Conservation (phyloP, 2,797 vertebrate species). For the Amphiprion clarkii region DNA sequence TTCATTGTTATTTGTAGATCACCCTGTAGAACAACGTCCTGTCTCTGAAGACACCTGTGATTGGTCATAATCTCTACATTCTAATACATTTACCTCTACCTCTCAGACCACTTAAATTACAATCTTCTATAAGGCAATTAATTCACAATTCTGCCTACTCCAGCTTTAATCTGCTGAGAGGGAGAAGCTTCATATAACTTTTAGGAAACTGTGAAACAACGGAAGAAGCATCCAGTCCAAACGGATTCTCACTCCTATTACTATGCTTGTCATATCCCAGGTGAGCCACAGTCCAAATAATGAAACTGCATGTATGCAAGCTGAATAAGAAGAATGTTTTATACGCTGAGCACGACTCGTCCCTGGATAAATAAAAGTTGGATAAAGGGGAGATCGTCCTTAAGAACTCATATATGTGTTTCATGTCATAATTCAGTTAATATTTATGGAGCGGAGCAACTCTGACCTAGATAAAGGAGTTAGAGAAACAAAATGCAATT, state of each 20-base stretch:
- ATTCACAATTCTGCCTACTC: too few relatives aligned
- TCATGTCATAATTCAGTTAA: constrained; percentile 13
- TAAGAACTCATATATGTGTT: constrained; percentile 25
- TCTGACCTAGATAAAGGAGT: constrained; percentile 49
- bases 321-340: constrained; percentile 18
- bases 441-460: constrained; percentile 13
- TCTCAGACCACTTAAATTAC: too few relatives aligned
- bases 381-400: constrained; percentile 9
- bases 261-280: background rate
- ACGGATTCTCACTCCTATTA: background rate
- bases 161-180: background rate
- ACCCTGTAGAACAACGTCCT: too few relatives aligned
- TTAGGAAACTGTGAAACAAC: background rate
- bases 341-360: constrained; percentile 12
- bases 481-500: constrained; percentile 31
- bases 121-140: too few relatives aligned
- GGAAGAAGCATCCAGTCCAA: background rate
- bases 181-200: background rate
- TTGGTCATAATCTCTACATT: too few relatives aligned
- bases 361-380: constrained; percentile 17
- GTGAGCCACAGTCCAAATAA: background rate
- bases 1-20: too few relatives aligned
- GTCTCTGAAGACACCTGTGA: too few relatives aligned
- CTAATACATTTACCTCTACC: too few relatives aligned
- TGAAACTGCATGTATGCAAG: constrained; percentile 1